These are phyloP conservation scores for Sturnus vulgaris DNA, from an alignment of 2,113 vertebrate species.

Conservation along the genomic window DNA sequence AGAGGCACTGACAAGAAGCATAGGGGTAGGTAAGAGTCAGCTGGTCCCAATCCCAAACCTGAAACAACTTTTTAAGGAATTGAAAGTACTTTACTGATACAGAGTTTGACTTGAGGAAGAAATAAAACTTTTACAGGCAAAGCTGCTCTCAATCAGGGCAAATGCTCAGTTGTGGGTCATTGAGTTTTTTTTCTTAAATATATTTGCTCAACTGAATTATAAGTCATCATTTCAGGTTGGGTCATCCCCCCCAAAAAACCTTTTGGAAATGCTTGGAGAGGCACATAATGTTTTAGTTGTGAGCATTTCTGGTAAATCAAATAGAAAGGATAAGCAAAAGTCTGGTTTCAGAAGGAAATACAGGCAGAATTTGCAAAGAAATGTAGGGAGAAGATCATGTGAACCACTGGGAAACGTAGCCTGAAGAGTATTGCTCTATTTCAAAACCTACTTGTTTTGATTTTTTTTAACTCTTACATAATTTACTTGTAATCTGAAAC, in stretches of 20 bases:
- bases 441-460: background rate
- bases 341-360: background rate
- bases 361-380: background rate
- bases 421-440: background rate
- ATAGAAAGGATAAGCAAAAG: background rate
- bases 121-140: background rate
- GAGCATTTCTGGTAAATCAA: background rate
- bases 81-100: background rate
- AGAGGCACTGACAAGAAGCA: background rate
- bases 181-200: background rate
- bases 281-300: background rate
- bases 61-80: background rate
- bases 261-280: background rate
- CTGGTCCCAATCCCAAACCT: background rate
- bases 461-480: background rate
- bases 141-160: background rate
- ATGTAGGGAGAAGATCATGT: background rate
- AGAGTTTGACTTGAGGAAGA: background rate
- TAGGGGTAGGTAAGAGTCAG: background rate
- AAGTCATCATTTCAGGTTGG: background rate
- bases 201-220: background rate
- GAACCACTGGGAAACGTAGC: background rate
- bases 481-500: background rate
- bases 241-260: background rate
- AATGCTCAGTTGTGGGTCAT: background rate